Evolutionary conservation across 2,888 invertebrate genomes (phyloP), one percentile per base, ranked within the genome.

Genomic region (Hirtodrosophila trivittata): DNA sequence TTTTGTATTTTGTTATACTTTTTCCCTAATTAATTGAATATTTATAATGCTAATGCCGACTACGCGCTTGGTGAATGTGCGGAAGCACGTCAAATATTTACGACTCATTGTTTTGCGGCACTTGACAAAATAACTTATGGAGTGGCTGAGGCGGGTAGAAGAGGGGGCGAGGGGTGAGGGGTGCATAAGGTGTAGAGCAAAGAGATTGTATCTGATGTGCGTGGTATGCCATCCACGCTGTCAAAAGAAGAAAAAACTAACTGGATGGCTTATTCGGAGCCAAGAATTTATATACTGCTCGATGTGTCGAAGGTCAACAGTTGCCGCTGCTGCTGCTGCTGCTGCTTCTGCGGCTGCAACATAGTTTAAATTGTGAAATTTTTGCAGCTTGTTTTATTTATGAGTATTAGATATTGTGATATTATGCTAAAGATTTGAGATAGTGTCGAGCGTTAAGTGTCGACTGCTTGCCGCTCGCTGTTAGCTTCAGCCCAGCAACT

Each of bases 11-110:
- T 77, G 82, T 51, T 50, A 49, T 66, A 51, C 35, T 72, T 81
- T 62, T 66, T 67, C 56, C 67, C 60, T 75, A 67, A 75, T 75
- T 77, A 75, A 85, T 84, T 78, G 72, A 81, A 78, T 82, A 85
- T 78, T 77, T 72, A 77, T 75, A 54, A 66, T 69, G 86, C 68
- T 60, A 69, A 78, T 62, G 72, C 49, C 50, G 39, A 50, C 35
- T 33, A 3, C 12, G 12, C 16, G 38, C 50, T 13, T 49, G 63
- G 84, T 86, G 84, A 82, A 86, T 82, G 86, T 82, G 81, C 82
- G 82, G 86, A 82, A 82, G 75, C 81, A 59, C 50, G 55, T 64
- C 49, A 62, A 75, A 56, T 58, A 75, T 80, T 86, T 86, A 83
- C 83, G 75, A 83, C 59, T 66, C 72, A 80, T 86, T 83, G 77